A percentile compares a stretch with the other conserved stretches of the same genome.
Evolutionary conservation across 2,888 invertebrate genomes (phyloP).

Genomic region (Drosophila quinaria): DNA sequence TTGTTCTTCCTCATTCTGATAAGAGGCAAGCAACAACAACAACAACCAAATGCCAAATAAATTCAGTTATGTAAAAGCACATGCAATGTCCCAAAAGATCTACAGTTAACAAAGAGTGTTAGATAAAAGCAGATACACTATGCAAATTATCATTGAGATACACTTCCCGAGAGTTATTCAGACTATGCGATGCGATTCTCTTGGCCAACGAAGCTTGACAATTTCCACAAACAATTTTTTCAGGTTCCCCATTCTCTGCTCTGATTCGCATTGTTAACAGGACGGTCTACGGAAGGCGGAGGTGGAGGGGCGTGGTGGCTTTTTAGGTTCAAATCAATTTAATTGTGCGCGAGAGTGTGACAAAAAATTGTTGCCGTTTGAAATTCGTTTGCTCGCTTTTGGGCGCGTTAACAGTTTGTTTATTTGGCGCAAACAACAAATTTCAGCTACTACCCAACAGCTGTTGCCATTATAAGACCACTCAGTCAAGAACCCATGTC

Average conservation of each 20-base stretch:
- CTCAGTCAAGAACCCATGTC: conserved; percentile 26
- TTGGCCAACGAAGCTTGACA: conserved; percentile 51
- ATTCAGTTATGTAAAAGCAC: conserved; percentile 46
- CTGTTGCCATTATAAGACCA: conserved; percentile 34
- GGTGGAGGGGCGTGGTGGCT: neutral
- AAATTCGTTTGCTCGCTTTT: conserved; percentile 25
- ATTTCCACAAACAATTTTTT: conserved; percentile 27
- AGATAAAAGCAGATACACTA: conserved; percentile 36
- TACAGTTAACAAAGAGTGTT: conserved; percentile 6
- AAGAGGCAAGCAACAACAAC: conserved; percentile 30
- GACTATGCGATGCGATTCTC: conserved; percentile 13
- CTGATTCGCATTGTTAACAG: conserved; percentile 62
- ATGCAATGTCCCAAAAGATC: conserved; percentile 11
- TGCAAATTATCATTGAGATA: conserved; percentile 34
- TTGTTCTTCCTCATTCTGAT: conserved; percentile 34
- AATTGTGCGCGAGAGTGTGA: conserved; percentile 65
- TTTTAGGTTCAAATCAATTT: conserved; percentile 68
- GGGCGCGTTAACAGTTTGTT: conserved; percentile 57
- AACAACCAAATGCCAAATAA: conserved; percentile 25
- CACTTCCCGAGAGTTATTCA: conserved; percentile 10
- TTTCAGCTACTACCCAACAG: conserved; percentile 15
- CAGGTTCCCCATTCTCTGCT: conserved; percentile 57
- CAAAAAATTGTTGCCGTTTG: conserved; percentile 42
- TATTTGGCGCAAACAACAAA: conserved; percentile 54
- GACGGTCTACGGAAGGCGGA: neutral